Percentiles rank a stretch among this genome's conserved stretches.
These are phyloP conservation scores for Cottoperca gobio DNA, from an alignment of 2,797 vertebrate species.

Conservation along the genomic window DNA sequence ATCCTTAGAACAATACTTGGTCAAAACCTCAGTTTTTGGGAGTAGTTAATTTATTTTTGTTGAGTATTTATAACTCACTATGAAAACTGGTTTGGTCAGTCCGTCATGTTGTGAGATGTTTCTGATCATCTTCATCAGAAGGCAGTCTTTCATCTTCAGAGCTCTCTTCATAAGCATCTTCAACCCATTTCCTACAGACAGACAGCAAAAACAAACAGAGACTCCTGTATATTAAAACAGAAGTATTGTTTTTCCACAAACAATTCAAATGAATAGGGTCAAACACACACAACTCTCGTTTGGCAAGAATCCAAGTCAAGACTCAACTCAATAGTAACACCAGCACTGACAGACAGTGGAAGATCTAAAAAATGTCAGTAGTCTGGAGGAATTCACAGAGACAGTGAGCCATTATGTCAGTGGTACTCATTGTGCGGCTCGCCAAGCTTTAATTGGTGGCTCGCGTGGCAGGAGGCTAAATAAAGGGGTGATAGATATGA, in stretches of 20 bases:
- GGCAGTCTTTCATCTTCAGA: slow-evolving; percentile 93
- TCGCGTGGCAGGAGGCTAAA: too few relatives aligned
- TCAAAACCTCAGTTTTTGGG: background rate
- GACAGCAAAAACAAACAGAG: background rate
- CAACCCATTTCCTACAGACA: slow-evolving; percentile 89
- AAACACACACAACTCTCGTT: background rate
- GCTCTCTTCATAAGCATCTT: slow-evolving; percentile 97
- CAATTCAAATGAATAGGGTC: background rate
- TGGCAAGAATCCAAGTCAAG: background rate
- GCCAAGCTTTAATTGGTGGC: too few relatives aligned
- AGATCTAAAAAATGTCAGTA: background rate
- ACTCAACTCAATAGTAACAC: background rate
- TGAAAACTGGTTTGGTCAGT: slow-evolving; percentile 91
- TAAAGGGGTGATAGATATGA: too few relatives aligned
- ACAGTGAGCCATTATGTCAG: background rate
- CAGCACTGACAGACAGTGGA: background rate
- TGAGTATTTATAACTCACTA: slow-evolving; percentile 82
- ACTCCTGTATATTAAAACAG: background rate
- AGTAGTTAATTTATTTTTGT: background rate
- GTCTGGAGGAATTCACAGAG: background rate
- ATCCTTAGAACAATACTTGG: background rate
- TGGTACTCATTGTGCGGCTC: too few relatives aligned
- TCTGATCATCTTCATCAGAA: slow-evolving; percentile 98
- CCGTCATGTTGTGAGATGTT: slow-evolving; percentile 97
- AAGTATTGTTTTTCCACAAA: background rate